Evolutionary conservation across 2,888 invertebrate genomes (phyloP).

Genomic region (Drosophila longiperda): DNA sequence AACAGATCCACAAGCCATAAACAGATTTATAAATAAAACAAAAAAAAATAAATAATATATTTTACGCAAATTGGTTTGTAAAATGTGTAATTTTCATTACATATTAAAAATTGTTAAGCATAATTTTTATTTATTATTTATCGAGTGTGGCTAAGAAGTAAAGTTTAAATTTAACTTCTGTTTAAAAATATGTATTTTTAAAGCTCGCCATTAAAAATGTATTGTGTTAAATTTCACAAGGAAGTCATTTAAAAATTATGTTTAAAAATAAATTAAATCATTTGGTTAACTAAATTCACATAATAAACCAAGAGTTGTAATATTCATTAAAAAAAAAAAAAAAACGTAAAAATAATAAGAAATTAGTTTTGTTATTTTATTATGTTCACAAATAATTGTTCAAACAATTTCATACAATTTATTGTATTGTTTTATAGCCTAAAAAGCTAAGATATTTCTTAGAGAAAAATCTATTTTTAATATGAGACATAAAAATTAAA

Average conservation of each 20-base stretch:
- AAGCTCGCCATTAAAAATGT: neutral
- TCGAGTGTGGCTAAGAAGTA: neutral
- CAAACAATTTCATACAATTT: accelerated
- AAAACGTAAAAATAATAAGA: neutral
- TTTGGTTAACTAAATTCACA: neutral
- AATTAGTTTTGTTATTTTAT: neutral
- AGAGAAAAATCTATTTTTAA: neutral
- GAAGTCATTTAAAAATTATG: neutral
- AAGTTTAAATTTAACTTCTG: neutral
- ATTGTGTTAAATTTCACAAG: neutral
- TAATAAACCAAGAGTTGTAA: neutral
- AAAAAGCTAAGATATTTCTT: neutral
- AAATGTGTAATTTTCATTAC: no score
- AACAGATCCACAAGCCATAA: neutral
- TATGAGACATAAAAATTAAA: neutral
- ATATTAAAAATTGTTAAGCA: neutral
- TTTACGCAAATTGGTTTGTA: no score
- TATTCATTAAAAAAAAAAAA: neutral
- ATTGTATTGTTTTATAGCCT: no score
- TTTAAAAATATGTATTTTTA: neutral
- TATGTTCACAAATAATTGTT: accelerated
- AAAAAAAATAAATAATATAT: neutral
- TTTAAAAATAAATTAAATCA: neutral
- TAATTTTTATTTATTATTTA: neutral
- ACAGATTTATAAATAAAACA: neutral